These are phyloP conservation scores for Tenthredo scrophulariae DNA, from an alignment of 2,888 invertebrate species.

Conservation along the genomic window DNA sequence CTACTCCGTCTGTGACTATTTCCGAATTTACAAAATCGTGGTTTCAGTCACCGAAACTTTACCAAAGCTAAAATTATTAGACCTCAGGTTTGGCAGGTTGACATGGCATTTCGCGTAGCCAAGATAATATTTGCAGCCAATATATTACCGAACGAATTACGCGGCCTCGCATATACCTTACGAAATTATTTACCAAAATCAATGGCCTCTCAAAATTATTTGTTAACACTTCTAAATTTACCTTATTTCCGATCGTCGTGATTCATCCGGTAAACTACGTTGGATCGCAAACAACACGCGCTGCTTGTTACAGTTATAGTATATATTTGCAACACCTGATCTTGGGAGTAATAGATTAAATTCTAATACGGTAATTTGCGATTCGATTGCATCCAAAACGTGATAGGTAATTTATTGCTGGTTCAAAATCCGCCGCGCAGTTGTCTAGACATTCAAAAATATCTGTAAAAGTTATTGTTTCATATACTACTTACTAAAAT, in stretches of 20 bases:
- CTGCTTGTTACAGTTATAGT: not conserved
- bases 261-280: not conserved
- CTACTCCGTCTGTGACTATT: slow-evolving; percentile 13
- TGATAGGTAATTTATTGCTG: not conserved
- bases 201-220: slow-evolving; percentile 3
- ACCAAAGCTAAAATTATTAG: slow-evolving; percentile 35
- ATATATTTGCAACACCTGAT: not conserved
- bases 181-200: not conserved
- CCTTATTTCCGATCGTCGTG: not conserved
- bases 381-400: not conserved
- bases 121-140: slow-evolving; percentile 25
- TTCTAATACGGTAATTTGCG: not conserved
- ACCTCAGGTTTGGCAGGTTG: slow-evolving; percentile 24
- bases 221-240: not conserved
- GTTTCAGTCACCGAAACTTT: slow-evolving; percentile 6
- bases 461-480: not conserved
- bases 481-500: not conserved
- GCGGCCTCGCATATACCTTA: not conserved
- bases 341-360: not conserved
- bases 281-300: not conserved
- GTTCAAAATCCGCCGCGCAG: not conserved
- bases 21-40: slow-evolving; percentile 2
- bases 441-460: not conserved
- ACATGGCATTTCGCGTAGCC: slow-evolving; percentile 19
- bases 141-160: not conserved